A percentile compares a stretch with the other conserved stretches of the same genome.
Conservation (phyloP, 1,140 invertebrate genomes). For the Anoplolepis gracilipes region DNA sequence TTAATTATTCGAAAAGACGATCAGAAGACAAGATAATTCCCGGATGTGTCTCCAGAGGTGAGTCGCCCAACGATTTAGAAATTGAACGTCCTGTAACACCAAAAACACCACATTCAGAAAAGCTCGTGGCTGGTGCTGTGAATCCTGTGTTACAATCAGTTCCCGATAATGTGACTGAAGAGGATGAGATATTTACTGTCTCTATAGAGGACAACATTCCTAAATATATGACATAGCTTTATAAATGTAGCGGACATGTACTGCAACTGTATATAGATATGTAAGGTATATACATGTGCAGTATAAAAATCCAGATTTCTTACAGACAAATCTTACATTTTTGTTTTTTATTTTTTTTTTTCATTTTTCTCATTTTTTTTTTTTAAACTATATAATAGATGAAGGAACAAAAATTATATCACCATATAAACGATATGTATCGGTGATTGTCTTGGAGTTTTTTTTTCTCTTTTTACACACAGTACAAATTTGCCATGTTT, state of each 20-base stretch:
- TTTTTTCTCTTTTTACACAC: not conserved
- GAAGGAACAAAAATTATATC: not conserved
- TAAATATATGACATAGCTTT: conserved; percentile 54
- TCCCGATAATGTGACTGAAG: not conserved
- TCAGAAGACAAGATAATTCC: not conserved
- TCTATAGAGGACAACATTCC: conserved; percentile 64
- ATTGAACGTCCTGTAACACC: not conserved
- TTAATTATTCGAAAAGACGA: not conserved
- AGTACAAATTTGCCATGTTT: not conserved
- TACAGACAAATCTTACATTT: not conserved
- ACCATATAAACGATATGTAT: not conserved
- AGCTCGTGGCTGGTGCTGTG: conserved; percentile 1
- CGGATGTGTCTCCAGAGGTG: not conserved
- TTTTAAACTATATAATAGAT: not conserved
- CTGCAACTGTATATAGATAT: conserved; percentile 5
- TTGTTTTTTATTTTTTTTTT: conserved; percentile 16
- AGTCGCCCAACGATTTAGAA: not conserved
- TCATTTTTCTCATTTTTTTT: not conserved
- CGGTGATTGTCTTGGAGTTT: not conserved
- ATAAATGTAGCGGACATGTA: conserved; percentile 23
- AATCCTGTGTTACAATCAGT: conserved; percentile 1
- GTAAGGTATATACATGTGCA: conserved; percentile 3
- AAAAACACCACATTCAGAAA: conserved; percentile 21
- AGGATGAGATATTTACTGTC: conserved; percentile 21
- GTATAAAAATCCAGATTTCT: not conserved